A percentile compares a stretch with the other conserved stretches of the same genome.
Evolutionary conservation across 2,113 vertebrate species (phyloP).

Genomic region (Pseudorasbora parva): DNA sequence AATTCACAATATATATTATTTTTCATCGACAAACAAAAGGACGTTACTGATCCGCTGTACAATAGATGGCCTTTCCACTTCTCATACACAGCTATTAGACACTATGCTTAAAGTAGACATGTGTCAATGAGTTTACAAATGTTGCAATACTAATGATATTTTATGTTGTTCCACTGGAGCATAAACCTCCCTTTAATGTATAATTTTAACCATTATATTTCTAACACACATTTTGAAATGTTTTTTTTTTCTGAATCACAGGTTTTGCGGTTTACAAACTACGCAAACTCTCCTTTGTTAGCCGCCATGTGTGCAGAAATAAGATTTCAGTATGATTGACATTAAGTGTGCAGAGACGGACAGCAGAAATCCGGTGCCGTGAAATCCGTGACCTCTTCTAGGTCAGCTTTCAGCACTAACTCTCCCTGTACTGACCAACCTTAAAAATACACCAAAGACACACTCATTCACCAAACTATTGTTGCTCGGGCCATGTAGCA

Average conservation of each 20-base stretch:
- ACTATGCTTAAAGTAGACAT: too few relatives aligned
- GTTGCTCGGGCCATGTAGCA: slow-evolving; percentile 10
- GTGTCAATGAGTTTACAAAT: too few relatives aligned
- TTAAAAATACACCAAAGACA: slow-evolving; percentile 1
- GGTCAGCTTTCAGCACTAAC: slow-evolving; percentile 14
- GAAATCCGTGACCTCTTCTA: not conserved
- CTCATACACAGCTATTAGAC: too few relatives aligned
- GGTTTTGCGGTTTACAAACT: not conserved
- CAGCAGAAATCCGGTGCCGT: not conserved
- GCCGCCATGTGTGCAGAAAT: not conserved
- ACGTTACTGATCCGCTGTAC: too few relatives aligned
- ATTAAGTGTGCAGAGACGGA: not conserved
- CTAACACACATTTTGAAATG: too few relatives aligned
- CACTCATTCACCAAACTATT: not conserved
- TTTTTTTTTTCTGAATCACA: not conserved
- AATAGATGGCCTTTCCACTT: too few relatives aligned
- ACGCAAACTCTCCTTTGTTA: not conserved
- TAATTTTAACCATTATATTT: not conserved
- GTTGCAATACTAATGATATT: not conserved
- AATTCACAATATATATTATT: too few relatives aligned
- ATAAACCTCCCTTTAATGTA: not conserved
- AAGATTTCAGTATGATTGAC: not conserved
- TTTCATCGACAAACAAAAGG: too few relatives aligned
- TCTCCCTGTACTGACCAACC: slow-evolving; percentile 2
- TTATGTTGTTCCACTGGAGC: not conserved